phyloP scores from a whole-genome alignment of 2,888 invertebrate genomes.

The Scelioninae gen. 1 region DNA sequence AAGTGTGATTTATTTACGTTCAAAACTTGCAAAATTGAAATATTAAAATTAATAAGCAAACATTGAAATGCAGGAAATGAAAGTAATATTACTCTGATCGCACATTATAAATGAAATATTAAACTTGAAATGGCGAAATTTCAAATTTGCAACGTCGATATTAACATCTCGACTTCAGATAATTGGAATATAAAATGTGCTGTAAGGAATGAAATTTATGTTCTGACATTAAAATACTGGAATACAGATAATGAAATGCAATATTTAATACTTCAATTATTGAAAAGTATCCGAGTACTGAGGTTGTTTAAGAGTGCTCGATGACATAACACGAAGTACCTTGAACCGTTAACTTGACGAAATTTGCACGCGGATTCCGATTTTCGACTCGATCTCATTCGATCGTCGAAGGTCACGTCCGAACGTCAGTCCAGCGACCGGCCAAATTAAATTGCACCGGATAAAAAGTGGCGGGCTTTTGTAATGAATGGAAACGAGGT shows the following conservation, averaged over 20 bases:
- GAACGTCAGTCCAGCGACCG: conserved; percentile 4
- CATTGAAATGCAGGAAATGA: conserved; percentile 53
- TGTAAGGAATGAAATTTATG: conserved; percentile 50
- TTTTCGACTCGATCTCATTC: background rate
- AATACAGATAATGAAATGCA: conserved; percentile 37
- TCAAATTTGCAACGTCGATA: conserved; percentile 54
- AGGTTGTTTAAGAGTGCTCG: background rate
- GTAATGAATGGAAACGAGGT: conserved; percentile 30
- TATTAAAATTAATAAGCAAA: conserved; percentile 63
- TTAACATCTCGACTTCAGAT: conserved; percentile 52
- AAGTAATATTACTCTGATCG: conserved; percentile 29
- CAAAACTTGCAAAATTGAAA: conserved; percentile 51
- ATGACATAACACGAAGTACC: background rate
- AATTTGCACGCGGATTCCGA: background rate
- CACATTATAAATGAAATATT: conserved; percentile 57
- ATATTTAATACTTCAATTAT: conserved; percentile 57
- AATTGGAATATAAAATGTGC: conserved; percentile 61
- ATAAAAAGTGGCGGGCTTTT: conserved; percentile 19
- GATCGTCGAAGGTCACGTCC: background rate
- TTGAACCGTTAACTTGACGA: background rate
- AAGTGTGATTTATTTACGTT: conserved; percentile 33
- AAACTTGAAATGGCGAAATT: conserved; percentile 45
- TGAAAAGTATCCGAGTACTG: conserved; percentile 25
- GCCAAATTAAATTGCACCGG: background rate
- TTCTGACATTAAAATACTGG: conserved; percentile 47